Conservation (phyloP, 2,888 invertebrate genomes). For the Alsophila aescularia region DNA sequence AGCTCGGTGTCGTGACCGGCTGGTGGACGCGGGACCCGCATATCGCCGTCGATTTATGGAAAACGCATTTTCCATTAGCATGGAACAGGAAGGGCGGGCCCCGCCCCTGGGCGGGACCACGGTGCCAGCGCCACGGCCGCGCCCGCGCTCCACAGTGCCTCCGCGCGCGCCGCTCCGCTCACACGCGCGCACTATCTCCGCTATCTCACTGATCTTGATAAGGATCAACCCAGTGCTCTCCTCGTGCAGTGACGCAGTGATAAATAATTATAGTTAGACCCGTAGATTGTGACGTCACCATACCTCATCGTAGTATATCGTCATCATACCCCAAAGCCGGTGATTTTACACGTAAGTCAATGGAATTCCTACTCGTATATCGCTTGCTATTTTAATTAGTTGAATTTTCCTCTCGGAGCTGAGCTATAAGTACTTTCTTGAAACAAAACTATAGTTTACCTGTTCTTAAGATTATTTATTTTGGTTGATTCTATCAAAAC, state of each 20-base stretch:
- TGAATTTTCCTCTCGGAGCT: no score
- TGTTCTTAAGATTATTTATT: no score
- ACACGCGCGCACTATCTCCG: conserved; percentile 51
- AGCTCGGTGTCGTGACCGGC: neutral
- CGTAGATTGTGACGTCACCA: conserved; percentile 23
- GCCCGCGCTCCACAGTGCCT: conserved; percentile 50
- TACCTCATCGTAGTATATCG: neutral
- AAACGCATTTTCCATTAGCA: conserved; percentile 52
- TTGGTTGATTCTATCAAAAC: no score
- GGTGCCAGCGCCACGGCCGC: conserved; percentile 40
- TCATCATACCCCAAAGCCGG: neutral
- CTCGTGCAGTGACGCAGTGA: conserved; percentile 43
- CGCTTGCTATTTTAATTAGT: no score
- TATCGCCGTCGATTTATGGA: conserved; percentile 49
- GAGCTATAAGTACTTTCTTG: no score
- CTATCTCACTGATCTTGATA: conserved; percentile 35
- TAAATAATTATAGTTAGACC: conserved; percentile 7
- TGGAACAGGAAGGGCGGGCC: conserved; percentile 29
- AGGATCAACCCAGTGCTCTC: conserved; percentile 35
- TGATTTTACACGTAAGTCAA: neutral
- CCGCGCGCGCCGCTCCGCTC: conserved; percentile 54
- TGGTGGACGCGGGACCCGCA: conserved; percentile 11
- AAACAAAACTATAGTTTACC: no score
- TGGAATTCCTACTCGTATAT: neutral
- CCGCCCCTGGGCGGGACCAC: conserved; percentile 37